Percentiles rank a stretch among this genome's conserved stretches.
phyloP scores from a whole-genome alignment of 2,888 invertebrate genomes.

The Drosophila sordidapex region DNA sequence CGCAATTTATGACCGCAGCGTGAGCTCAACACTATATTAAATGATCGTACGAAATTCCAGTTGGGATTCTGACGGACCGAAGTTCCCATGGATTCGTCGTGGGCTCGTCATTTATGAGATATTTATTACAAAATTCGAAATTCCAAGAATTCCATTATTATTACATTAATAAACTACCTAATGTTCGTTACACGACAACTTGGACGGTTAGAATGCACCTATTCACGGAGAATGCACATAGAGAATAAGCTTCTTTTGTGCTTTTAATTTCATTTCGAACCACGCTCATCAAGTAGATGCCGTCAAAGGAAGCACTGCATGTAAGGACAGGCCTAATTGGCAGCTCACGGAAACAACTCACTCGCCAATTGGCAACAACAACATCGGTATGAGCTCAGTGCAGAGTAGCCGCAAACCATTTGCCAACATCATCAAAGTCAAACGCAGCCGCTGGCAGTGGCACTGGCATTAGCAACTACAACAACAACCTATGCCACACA shows the following conservation, averaged over 20 bases:
- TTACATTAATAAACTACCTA: not conserved
- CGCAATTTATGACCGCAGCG: constrained; percentile 65
- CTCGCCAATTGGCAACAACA: constrained; percentile 32
- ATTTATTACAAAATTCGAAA: not conserved
- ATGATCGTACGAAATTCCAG: constrained; percentile 28
- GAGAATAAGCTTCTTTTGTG: not conserved
- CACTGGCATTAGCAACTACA: constrained; percentile 24
- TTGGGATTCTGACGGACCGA: constrained; percentile 14
- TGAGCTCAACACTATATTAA: constrained; percentile 43
- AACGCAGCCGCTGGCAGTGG: constrained; percentile 32
- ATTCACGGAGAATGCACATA: not conserved
- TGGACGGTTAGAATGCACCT: not conserved
- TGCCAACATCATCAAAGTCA: constrained; percentile 65
- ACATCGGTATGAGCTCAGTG: constrained; percentile 7
- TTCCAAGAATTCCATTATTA: not conserved
- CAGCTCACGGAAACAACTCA: constrained; percentile 25
- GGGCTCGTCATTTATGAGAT: not conserved
- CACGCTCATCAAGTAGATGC: not conserved
- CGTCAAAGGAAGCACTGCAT: constrained; percentile 14
- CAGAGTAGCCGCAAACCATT: constrained; percentile 47
- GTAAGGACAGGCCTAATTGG: constrained; percentile 33
- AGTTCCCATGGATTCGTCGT: not conserved
- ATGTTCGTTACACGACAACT: not conserved
- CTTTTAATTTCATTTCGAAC: not conserved
- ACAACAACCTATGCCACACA: constrained; percentile 25